A percentile compares a stretch with the other conserved stretches of the same genome.
phyloP scores from a whole-genome alignment of 2,797 vertebrate genomes.

The Sebastes cheni region DNA sequence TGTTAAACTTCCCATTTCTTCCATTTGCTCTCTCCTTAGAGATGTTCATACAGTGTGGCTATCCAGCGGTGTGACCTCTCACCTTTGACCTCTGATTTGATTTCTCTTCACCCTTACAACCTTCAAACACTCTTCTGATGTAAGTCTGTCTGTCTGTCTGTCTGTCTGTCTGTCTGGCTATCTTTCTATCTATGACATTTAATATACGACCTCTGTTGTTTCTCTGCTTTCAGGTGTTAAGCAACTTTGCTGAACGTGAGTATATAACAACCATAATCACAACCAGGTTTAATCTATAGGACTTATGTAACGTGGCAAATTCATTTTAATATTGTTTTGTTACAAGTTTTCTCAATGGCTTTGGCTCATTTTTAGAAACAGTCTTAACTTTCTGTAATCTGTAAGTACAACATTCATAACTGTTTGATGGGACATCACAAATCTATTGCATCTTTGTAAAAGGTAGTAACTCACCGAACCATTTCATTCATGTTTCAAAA shows the following conservation, averaged over 20 bases:
- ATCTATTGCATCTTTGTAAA: too few species aligned
- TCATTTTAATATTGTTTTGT: neutral
- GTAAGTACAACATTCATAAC: accelerated
- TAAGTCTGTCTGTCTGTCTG: slow-evolving; percentile 38
- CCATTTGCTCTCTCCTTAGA: slow-evolving; percentile 7
- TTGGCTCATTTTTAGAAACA: too few species aligned
- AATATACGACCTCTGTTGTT: neutral
- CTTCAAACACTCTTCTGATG: slow-evolving; percentile 74
- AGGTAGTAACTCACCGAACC: too few species aligned
- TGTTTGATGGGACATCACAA: too few species aligned
- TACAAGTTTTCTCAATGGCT: accelerated
- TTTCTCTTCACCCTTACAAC: slow-evolving; percentile 21
- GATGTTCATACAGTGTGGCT: slow-evolving; percentile 42
- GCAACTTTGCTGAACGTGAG: slow-evolving; percentile 78
- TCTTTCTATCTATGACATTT: neutral
- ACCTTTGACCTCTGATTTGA: slow-evolving; percentile 28
- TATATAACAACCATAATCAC: slow-evolving; percentile 4
- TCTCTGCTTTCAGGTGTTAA: slow-evolving; percentile 80
- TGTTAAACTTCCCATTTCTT: neutral
- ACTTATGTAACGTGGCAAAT: neutral
- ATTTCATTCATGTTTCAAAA: too few species aligned
- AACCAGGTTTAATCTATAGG: neutral
- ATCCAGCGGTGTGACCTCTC: slow-evolving; percentile 29
- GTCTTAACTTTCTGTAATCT: too few species aligned
- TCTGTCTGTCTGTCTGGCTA: neutral